Base-by-base conservation (phyloP, 2,113 vertebrate genomes). In the Gymnocephalus cernua region DNA sequence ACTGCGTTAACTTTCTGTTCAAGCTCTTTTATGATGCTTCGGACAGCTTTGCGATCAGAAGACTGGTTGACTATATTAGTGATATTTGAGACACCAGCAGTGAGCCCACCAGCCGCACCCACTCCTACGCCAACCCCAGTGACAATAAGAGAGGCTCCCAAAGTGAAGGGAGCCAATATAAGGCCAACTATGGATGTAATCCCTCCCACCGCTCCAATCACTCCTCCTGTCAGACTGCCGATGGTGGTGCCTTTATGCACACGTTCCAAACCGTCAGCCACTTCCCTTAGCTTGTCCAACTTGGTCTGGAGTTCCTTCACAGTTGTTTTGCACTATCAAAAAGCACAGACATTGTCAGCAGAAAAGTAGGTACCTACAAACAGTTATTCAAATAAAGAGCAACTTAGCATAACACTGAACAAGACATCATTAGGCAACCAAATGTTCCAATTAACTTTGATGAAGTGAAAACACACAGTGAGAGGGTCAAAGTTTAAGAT, bases 41-140 rank as follows among this genome's bases (percentile, higher is more conserved):
- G 65, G 12, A 93, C 47, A 47, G 65, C 67, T 19, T 77, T 77
- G 5, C 88, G 73, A 58, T 91, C 79, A 14, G 38, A 66, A 0
- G 82, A 80, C 58, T 85, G 68, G n/a, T 85, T 90, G 19, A 92
- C 77, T 82, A 83, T 88, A 14, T 93, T 91, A 23, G 80, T 91
- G 35, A 93, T 79, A 29, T 85, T 92, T 3, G 92, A 71, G 35
- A 16, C 71, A 41, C 86, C 88, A 29, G 90, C 88, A n/a, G 77
- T n/a, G 19, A 58, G 0, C 4, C 77, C 77, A 56, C 82, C 82
- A 19, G 12, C 0, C 21, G 1, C 21, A 38, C 82, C 8, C 15
- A 80, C 71, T 2, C 64, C 77, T 6, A 65, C 19, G 62, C 77
- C 77, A 53, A 75, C 16, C 16, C 82, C 71, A 70, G 65, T 80